These are phyloP conservation scores for Cheiracanthium punctorium DNA, from an alignment of 2,888 invertebrate species.

Conservation along the genomic window DNA sequence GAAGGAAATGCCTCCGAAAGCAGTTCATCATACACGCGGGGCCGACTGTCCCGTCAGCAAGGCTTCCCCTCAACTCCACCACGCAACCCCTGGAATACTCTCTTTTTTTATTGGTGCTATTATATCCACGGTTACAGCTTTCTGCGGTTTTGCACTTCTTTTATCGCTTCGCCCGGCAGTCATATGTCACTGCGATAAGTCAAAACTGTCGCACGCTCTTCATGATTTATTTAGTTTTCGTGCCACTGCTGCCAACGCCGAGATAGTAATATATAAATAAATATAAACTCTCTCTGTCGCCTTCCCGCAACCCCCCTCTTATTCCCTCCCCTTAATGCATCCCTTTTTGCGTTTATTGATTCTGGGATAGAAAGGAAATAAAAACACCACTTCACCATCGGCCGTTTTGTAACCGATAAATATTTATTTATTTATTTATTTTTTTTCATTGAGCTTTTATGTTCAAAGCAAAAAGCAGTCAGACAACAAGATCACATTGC, in stretches of 20 bases:
- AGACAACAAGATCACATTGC: too few species aligned
- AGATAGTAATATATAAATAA: conserved; percentile 66
- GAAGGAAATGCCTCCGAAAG: conserved; percentile 42
- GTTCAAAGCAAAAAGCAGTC: too few species aligned
- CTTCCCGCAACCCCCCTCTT: too few species aligned
- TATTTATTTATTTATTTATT: too few species aligned
- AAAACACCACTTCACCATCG: too few species aligned
- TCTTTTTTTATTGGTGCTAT: not conserved
- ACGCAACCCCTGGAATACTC: not conserved
- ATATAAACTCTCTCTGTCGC: conserved; percentile 25
- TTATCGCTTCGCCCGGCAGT: conserved; percentile 42
- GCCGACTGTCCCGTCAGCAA: too few species aligned
- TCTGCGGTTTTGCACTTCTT: conserved; percentile 60
- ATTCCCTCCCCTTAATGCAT: too few species aligned
- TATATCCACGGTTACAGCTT: conserved; percentile 15
- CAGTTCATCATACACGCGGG: conserved; percentile 54
- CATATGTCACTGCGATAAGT: conserved; percentile 67
- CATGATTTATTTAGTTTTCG: conserved; percentile 64
- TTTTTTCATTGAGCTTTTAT: too few species aligned
- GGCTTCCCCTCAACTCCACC: too few species aligned
- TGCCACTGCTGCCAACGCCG: conserved; percentile 18
- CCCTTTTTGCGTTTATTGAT: not conserved
- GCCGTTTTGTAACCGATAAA: too few species aligned
- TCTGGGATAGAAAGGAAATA: not conserved
- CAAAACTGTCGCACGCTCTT: conserved; percentile 62